Conservation (phyloP, 2,797 vertebrate genomes). For the Sorex maritimensis region DNA sequence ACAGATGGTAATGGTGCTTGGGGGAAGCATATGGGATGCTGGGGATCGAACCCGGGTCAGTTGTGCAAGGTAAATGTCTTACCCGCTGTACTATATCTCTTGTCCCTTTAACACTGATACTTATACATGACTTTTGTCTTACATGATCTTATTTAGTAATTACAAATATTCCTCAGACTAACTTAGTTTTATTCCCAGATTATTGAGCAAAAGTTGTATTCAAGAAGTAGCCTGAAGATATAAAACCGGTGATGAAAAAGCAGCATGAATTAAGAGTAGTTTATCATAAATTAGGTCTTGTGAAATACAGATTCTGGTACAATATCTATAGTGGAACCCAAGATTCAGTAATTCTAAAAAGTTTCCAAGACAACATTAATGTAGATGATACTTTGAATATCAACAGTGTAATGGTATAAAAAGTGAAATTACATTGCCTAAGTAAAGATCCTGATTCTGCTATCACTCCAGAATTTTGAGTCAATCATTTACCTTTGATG, state of each 20-base stretch:
- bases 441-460: not conserved
- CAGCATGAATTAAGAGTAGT: not conserved
- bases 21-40: no score
- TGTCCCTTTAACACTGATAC: not conserved
- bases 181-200: slow-evolving; percentile 43
- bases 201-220: slow-evolving; percentile 42
- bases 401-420: not conserved
- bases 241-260: not conserved
- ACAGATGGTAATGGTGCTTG: no score
- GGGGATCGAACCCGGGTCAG: no score
- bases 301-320: slow-evolving; percentile 45
- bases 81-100: no score
- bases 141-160: slow-evolving; percentile 45
- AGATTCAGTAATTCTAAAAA: not conserved
- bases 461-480: not conserved
- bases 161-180: slow-evolving; percentile 27
- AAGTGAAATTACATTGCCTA: not conserved
- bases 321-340: not conserved
- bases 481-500: not conserved
- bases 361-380: not conserved
- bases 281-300: not conserved
- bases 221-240: not conserved
- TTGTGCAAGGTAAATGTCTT: no score
- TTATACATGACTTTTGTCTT: slow-evolving; percentile 66
- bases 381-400: not conserved